Evolutionary conservation across 2,797 vertebrate genomes (phyloP).

Genomic region (Sternarchorhynchus goeldii): DNA sequence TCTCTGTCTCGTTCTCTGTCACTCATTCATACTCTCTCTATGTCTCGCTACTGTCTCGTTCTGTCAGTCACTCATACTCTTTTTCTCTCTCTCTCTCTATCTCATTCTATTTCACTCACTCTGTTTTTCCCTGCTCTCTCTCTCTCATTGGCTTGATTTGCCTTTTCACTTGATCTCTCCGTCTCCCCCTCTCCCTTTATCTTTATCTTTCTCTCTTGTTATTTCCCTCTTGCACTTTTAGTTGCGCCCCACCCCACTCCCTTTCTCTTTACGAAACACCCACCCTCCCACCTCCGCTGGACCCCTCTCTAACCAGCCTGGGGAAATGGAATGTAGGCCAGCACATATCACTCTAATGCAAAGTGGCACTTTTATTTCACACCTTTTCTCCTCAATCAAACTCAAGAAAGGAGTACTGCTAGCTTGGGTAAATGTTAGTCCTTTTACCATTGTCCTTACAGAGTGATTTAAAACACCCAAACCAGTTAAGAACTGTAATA

Average conservation of each 20-base stretch:
- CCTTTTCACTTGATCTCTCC: not conserved
- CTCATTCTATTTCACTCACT: not conserved
- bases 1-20: conserved; percentile 1
- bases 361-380: conserved; percentile 46
- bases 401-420: conserved; percentile 20
- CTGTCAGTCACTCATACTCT: not conserved
- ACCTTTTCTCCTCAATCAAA: conserved; percentile 41
- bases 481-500: not conserved
- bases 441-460: not conserved
- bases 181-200: not conserved
- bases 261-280: not conserved
- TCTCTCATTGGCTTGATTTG: not conserved
- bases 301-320: conserved; percentile 26
- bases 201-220: not conserved
- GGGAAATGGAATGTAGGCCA: conserved; percentile 36
- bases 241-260: not conserved
- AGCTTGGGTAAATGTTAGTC: conserved; percentile 18
- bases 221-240: not conserved
- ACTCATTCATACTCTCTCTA: not conserved
- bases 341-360: conserved; percentile 42
- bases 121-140: not conserved
- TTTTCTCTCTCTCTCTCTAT: not conserved
- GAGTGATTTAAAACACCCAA: conserved; percentile 20
- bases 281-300: conserved; percentile 20
- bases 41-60: not conserved